Conservation (phyloP, 1,140 invertebrate genomes). For the Leptinotarsa lineolata region DNA sequence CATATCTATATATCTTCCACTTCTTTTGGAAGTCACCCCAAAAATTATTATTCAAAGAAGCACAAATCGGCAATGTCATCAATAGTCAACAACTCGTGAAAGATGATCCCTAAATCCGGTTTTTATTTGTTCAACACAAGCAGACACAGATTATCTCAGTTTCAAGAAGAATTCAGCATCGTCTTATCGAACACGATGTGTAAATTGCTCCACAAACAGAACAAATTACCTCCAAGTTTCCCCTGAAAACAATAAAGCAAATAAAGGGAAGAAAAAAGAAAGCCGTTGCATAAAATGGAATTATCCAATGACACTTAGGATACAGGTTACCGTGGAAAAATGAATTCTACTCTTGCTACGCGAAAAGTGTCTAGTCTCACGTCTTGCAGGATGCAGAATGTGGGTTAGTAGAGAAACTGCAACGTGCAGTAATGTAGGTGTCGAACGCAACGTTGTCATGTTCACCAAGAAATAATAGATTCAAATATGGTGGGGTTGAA, state of each 20-base stretch:
- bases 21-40: too few relatives aligned
- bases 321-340: neutral
- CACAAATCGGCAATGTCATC: neutral
- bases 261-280: neutral
- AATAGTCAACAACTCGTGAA: neutral
- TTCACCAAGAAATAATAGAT: neutral
- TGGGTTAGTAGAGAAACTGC: constrained; percentile 7
- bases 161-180: neutral
- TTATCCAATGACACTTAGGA: neutral
- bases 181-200: neutral
- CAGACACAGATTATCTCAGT: neutral
- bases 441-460: neutral
- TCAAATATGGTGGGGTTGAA: too few relatives aligned
- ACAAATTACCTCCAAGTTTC: neutral
- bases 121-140: constrained; percentile 1
- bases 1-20: too few relatives aligned
- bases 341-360: neutral
- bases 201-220: neutral
- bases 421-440: neutral
- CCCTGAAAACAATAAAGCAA: constrained; percentile 5
- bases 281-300: neutral
- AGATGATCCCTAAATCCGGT: neutral
- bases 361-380: neutral
- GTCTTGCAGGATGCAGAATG: neutral
- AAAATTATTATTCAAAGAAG: too few relatives aligned